These are phyloP conservation scores for Lepus townsendii DNA, from an alignment of 2,797 vertebrate species.

Conservation along the genomic window DNA sequence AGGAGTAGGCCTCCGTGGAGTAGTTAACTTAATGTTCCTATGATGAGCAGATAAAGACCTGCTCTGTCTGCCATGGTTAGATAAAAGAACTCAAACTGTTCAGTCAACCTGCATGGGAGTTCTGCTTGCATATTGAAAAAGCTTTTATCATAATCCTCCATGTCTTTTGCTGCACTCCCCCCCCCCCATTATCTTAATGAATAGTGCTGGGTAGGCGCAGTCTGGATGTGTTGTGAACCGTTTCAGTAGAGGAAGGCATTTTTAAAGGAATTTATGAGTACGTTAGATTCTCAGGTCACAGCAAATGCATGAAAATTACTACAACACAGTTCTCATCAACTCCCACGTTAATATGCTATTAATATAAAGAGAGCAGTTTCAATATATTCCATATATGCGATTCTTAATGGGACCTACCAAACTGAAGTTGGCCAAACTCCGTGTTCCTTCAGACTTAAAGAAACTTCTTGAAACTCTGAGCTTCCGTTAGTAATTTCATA, in stretches of 20 bases:
- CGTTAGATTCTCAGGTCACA: too few relatives aligned
- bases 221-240: slow-evolving; percentile 38
- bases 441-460: slow-evolving; percentile 47
- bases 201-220: not conserved
- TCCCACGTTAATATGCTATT: too few relatives aligned
- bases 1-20: slow-evolving; percentile 20
- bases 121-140: slow-evolving; percentile 57
- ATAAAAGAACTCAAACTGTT: slow-evolving; percentile 64
- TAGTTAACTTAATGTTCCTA: slow-evolving; percentile 34
- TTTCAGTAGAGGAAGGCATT: slow-evolving; percentile 41
- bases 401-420: slow-evolving; percentile 45
- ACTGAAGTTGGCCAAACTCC: slow-evolving; percentile 31
- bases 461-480: slow-evolving; percentile 50
- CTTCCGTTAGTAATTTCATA: slow-evolving; percentile 51
- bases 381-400: too few relatives aligned
- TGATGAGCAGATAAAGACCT: slow-evolving; percentile 67
- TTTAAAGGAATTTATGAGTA: not conserved
- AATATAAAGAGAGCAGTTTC: too few relatives aligned
- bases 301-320: too few relatives aligned
- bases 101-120: slow-evolving; percentile 44
- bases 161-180: slow-evolving; percentile 4
- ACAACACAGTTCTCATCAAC: too few relatives aligned
- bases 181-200: not conserved
- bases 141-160: slow-evolving; percentile 41
- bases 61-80: slow-evolving; percentile 54